These are phyloP conservation scores for Actinostola sp. DNA, from an alignment of 92 coral and sea anemone species.

Conservation along the genomic window DNA sequence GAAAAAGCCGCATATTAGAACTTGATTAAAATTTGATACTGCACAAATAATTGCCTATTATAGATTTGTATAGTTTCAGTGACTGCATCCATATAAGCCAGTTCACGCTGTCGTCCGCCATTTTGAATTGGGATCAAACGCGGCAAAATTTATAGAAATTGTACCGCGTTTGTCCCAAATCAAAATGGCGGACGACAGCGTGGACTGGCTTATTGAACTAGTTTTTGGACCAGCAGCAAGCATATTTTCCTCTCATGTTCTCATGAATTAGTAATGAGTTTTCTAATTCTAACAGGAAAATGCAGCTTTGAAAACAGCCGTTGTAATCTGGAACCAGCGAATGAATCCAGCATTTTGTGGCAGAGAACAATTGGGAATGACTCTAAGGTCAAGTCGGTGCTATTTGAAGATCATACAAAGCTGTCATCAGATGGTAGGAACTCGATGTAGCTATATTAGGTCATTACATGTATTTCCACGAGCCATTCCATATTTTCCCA, in stretches of 20 bases:
- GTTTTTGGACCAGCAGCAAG: not conserved
- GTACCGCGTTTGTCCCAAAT: too few relatives aligned
- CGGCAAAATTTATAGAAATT: too few relatives aligned
- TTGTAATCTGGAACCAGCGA: not conserved
- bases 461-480: not conserved
- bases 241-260: not conserved
- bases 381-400: not conserved
- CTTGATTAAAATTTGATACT: too few relatives aligned
- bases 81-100: too few relatives aligned
- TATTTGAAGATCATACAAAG: slow-evolving; percentile 15
- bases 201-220: too few relatives aligned
- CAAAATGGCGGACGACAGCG: too few relatives aligned
- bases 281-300: not conserved
- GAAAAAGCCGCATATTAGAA: too few relatives aligned
- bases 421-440: slow-evolving; percentile 8
- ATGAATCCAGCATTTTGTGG: slow-evolving; percentile 2
- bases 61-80: too few relatives aligned
- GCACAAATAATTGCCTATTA: too few relatives aligned
- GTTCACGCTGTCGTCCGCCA: too few relatives aligned
- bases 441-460: not conserved
- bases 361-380: slow-evolving; percentile 5
- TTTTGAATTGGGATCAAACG: too few relatives aligned
- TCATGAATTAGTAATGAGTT: not conserved
- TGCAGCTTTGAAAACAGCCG: slow-evolving; percentile 21
- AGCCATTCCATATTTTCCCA: too few relatives aligned